Percentiles rank a stretch among this genome's conserved stretches.
Evolutionary conservation across 2,888 invertebrate species (phyloP).

Genomic region (Oscheius myriophilus): DNA sequence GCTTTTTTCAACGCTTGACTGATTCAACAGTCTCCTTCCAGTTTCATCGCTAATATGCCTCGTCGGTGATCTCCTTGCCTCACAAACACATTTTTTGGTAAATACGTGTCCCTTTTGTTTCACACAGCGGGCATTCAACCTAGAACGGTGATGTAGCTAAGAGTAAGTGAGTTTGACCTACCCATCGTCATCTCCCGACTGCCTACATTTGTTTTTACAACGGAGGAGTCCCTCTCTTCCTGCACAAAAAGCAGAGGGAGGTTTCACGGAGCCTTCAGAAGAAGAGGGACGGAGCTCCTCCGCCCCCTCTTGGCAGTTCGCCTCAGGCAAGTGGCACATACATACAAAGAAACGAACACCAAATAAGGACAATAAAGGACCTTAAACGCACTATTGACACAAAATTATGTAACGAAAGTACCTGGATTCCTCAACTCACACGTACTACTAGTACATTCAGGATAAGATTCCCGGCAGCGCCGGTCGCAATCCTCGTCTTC

Average conservation of each 20-base stretch:
- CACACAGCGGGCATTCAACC: constrained; percentile 44
- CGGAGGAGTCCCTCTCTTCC: constrained; percentile 40
- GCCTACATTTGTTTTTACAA: constrained; percentile 42
- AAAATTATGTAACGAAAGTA: constrained; percentile 6
- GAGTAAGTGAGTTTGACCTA: neutral
- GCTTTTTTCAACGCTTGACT: neutral
- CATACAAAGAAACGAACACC: constrained; percentile 56
- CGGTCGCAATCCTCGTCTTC: constrained; percentile 52
- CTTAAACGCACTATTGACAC: constrained; percentile 29
- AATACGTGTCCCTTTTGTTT: constrained; percentile 51
- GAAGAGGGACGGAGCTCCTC: constrained; percentile 27
- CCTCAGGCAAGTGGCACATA: constrained; percentile 44
- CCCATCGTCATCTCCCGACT: constrained; percentile 36
- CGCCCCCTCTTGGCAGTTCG: constrained; percentile 35
- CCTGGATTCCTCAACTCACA: constrained; percentile 50
- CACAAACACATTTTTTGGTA: constrained; percentile 52
- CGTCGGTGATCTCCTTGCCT: constrained; percentile 40
- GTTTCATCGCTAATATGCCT: constrained; percentile 13
- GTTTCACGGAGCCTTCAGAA: constrained; percentile 30
- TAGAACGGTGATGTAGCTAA: constrained; percentile 17
- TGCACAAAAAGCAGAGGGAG: constrained; percentile 37
- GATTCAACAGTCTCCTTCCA: neutral
- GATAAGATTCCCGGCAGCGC: constrained; percentile 41
- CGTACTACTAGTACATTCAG: constrained; percentile 41
- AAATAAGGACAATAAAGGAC: constrained; percentile 55